A percentile compares a stretch with the other conserved stretches of the same genome.
These are phyloP conservation scores for Heliconius ismenius DNA, from an alignment of 2,888 invertebrate genomes.

Conservation along the genomic window DNA sequence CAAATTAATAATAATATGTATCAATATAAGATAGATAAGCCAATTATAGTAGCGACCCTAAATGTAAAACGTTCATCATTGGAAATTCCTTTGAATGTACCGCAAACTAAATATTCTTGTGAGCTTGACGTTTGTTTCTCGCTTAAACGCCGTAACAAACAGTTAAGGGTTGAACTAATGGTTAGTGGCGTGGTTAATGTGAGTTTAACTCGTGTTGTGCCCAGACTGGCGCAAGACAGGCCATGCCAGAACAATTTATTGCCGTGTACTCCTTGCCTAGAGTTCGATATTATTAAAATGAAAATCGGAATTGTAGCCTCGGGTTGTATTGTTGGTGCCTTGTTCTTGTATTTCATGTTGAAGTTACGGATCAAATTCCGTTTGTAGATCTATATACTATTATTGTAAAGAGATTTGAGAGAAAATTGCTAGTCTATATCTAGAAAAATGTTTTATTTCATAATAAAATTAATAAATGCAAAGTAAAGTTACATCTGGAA, in stretches of 20 bases:
- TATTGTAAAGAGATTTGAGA: neutral
- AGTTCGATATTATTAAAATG: constrained; percentile 17
- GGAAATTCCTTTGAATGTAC: constrained; percentile 51
- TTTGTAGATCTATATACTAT: neutral
- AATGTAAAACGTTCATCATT: constrained; percentile 38
- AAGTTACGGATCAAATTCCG: neutral
- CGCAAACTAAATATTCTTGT: constrained; percentile 48
- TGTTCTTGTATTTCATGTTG: neutral
- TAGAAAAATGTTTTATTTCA: neutral
- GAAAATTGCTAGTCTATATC: neutral
- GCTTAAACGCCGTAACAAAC: constrained; percentile 46
- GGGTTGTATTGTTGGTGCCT: constrained; percentile 7
- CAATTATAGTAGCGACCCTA: constrained; percentile 24
- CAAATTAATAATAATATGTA: neutral
- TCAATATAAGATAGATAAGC: neutral
- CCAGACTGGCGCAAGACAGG: constrained; percentile 12
- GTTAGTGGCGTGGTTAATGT: constrained; percentile 40
- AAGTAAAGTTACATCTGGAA: neutral
- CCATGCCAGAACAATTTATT: constrained; percentile 20
- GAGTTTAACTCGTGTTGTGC: constrained; percentile 28
- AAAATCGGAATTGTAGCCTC: constrained; percentile 17
- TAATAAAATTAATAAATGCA: too few species aligned
- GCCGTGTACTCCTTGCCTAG: constrained; percentile 9
- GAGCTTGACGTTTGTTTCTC: constrained; percentile 43
- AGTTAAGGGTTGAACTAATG: constrained; percentile 40